Percentiles rank a stretch among this genome's conserved stretches.
Conservation (phyloP, 1,140 invertebrate species). For the Pantala flavescens region DNA sequence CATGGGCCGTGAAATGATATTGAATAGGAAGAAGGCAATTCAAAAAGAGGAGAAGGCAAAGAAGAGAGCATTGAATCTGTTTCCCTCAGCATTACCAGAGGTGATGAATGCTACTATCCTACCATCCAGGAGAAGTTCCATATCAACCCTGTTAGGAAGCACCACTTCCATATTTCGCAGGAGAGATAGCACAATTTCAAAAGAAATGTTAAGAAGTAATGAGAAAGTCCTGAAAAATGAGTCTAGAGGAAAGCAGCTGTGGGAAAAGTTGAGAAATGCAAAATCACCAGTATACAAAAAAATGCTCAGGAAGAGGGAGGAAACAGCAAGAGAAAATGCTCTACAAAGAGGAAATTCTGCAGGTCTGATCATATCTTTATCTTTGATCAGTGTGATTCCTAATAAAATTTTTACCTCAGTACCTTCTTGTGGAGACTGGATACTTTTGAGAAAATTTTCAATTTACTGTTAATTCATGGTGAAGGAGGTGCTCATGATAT, state of each 20-base stretch:
- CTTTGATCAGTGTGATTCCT: too few relatives aligned
- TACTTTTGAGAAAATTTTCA: too few relatives aligned
- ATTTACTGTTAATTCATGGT: too few relatives aligned
- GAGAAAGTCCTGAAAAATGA: not conserved
- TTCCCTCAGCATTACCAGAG: not conserved
- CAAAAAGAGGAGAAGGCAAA: not conserved
- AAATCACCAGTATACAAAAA: not conserved
- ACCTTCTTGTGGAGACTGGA: too few relatives aligned
- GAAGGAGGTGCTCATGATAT: too few relatives aligned
- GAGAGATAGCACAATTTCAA: not conserved
- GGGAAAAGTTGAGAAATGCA: not conserved
- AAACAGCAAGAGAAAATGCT: not conserved
- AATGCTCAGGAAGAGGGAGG: not conserved
- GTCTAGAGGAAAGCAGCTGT: not conserved
- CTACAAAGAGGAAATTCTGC: not conserved
- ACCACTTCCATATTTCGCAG: not conserved
- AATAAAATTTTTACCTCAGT: too few relatives aligned
- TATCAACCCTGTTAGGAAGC: not conserved
- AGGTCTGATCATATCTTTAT: too few relatives aligned
- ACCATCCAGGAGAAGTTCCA: not conserved
- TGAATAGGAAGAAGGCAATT: not conserved
- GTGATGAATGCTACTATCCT: not conserved
- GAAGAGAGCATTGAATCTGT: not conserved
- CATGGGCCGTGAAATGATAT: constrained; percentile 1
- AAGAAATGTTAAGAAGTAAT: not conserved